Evolutionary conservation across 2,113 vertebrate genomes (phyloP).

Genomic region (Alexandromys fortis): DNA sequence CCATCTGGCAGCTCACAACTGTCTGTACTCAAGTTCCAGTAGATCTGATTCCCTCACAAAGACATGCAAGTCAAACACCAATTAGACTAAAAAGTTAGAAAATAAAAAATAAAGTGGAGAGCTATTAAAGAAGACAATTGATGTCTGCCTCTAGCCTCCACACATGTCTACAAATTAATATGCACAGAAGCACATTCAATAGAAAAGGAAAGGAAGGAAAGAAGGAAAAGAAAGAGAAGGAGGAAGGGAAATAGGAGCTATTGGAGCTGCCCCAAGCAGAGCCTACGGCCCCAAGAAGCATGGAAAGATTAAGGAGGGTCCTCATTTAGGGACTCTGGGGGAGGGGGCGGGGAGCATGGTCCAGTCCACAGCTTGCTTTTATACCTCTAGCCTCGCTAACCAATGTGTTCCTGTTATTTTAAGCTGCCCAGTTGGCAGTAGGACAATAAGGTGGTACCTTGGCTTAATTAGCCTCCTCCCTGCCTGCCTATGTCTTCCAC

Average conservation of each 20-base stretch:
- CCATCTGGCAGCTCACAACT: no score
- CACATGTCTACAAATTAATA: background rate
- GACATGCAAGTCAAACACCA: no score
- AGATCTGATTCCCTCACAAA: no score
- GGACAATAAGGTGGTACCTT: background rate
- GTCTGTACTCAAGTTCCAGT: no score
- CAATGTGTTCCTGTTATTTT: background rate
- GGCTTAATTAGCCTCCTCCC: background rate
- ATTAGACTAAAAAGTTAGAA: no score
- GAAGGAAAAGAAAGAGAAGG: no score
- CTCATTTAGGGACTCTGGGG: background rate
- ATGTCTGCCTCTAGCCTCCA: background rate
- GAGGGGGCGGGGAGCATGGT: accelerated
- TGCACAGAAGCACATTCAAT: background rate
- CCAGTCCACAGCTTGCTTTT: background rate
- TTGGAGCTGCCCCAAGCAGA: background rate
- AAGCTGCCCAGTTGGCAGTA: background rate
- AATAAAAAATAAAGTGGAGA: background rate
- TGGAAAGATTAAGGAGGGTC: background rate
- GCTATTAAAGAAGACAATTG: background rate
- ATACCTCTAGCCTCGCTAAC: background rate
- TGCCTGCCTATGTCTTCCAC: background rate
- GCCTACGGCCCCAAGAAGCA: background rate
- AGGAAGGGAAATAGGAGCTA: background rate
- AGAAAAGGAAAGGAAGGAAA: background rate